Evolutionary conservation across 2,888 invertebrate species (phyloP).

Genomic region (Tromatobia lineatoria): DNA sequence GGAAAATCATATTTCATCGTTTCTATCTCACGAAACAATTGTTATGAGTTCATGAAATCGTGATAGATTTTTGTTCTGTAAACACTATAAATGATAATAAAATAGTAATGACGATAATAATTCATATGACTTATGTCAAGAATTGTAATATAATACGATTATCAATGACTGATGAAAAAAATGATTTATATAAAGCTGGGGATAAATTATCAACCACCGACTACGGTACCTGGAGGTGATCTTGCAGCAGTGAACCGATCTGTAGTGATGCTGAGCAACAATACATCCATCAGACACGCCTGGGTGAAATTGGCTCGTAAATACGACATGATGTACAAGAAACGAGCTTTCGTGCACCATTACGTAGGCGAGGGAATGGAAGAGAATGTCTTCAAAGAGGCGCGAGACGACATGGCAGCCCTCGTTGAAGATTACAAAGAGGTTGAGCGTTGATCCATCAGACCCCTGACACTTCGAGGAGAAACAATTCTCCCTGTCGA

Average conservation of each 20-base stretch:
- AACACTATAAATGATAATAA: too few species aligned
- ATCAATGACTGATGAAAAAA: not conserved
- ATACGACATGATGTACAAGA: slow-evolving; percentile 93
- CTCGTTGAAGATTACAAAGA: slow-evolving; percentile 90
- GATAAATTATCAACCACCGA: slow-evolving; percentile 91
- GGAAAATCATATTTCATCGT: too few species aligned
- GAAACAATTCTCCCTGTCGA: slow-evolving; percentile 1
- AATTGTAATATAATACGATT: too few species aligned
- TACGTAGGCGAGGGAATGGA: slow-evolving; percentile 92
- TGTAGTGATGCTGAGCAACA: slow-evolving; percentile 95
- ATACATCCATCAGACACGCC: slow-evolving; percentile 91
- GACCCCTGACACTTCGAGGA: slow-evolving; percentile 7
- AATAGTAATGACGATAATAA: not conserved
- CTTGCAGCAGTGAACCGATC: slow-evolving; percentile 91
- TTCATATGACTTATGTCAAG: too few species aligned
- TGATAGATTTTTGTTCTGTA: not conserved
- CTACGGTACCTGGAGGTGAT: slow-evolving; percentile 91
- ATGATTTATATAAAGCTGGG: slow-evolving; percentile 87
- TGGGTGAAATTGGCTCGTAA: slow-evolving; percentile 93
- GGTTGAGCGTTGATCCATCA: slow-evolving; percentile 86
- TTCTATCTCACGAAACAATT: too few species aligned
- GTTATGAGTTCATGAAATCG: too few species aligned
- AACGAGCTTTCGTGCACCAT: slow-evolving; percentile 96
- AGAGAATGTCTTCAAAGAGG: slow-evolving; percentile 89
- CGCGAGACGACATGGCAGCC: slow-evolving; percentile 88